Conservation (phyloP, 1,140 invertebrate species). For the Anthonomus grandis region DNA sequence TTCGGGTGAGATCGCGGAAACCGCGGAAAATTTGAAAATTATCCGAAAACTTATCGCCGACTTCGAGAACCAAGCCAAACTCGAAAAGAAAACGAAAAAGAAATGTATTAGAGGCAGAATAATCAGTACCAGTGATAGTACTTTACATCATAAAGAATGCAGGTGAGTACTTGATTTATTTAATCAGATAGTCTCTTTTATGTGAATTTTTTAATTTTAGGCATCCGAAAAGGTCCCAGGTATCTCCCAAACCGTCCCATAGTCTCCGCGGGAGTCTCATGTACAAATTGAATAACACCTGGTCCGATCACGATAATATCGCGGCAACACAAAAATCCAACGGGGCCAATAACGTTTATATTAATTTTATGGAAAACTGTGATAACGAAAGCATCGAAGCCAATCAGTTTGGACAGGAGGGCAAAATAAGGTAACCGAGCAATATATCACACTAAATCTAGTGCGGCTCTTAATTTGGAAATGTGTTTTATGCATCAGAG, state of each 20-base stretch:
- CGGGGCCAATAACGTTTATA: slow-evolving; percentile 35
- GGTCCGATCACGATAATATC: slow-evolving; percentile 8
- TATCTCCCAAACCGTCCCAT: slow-evolving; percentile 31
- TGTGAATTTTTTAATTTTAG: slow-evolving; percentile 14
- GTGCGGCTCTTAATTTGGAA: neutral
- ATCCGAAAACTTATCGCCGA: slow-evolving; percentile 43
- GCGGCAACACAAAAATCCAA: slow-evolving; percentile 8
- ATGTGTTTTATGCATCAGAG: neutral
- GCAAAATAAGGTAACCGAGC: slow-evolving; percentile 5
- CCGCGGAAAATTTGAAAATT: slow-evolving; percentile 40
- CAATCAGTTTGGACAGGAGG: slow-evolving; percentile 21
- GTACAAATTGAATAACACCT: slow-evolving; percentile 10
- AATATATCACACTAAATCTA: too few relatives aligned
- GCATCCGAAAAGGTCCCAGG: slow-evolving; percentile 30
- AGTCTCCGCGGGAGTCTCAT: slow-evolving; percentile 21
- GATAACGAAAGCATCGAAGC: slow-evolving; percentile 37
- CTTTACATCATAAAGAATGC: slow-evolving; percentile 17
- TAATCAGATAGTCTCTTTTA: neutral
- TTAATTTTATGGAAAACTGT: slow-evolving; percentile 39
- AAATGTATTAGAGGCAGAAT: slow-evolving; percentile 25
- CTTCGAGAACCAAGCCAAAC: slow-evolving; percentile 32
- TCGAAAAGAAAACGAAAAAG: slow-evolving; percentile 23
- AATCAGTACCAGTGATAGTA: slow-evolving; percentile 30
- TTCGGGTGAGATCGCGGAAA: slow-evolving; percentile 28
- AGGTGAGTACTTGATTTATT: slow-evolving; percentile 16